Evolutionary conservation across 1,140 invertebrate genomes (phyloP), one percentile per base, ranked within the genome.

Genomic region (Orius laevigatus): DNA sequence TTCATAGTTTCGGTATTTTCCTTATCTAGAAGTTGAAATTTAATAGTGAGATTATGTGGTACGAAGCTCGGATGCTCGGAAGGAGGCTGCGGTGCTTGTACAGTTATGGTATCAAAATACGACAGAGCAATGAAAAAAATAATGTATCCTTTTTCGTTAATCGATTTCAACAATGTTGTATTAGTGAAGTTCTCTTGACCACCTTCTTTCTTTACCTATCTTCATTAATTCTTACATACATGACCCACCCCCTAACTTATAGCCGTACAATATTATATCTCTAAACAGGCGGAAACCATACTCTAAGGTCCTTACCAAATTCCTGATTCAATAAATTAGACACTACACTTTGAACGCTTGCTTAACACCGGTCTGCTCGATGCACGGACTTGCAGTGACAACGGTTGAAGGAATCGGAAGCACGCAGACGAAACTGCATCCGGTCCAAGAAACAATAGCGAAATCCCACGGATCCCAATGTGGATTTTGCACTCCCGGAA

Each of bases 61-160:
- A 92, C 88, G 3, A 94, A 94, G 66, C 62, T 92, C 20, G 88
- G 86, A 12, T 94, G 90, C 61, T 84, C 81, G 1, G 90, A 95
- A 71, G 91, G 88, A 40, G 90, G 90, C 2, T 95, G 90, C 60
- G 90, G 90, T 1, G 88, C 88, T 1, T 95, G 90, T 57, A 93
- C 88, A 1, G 85, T 94, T 5, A 92, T 93, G 88, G 67, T 93
- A 1, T 91, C 87, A 1, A 81, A 76, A 54, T 75, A 72, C 40
- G 74, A 86, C 57, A 66, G 75, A 9, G 58, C 55, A n/a, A 69
- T 63, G 9, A 68, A 72, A 16, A 70, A 69, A 63, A 66, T 82
- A 12, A 53, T 68, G 79, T 82, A 81, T 76, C 73, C 72, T 78
- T 76, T 72, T 25, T n/a, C n/a, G n/a, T n/a, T n/a, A n/a, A n/a